Conservation (phyloP, 2,797 vertebrate species). For the Brachyalestes nurse region DNA sequence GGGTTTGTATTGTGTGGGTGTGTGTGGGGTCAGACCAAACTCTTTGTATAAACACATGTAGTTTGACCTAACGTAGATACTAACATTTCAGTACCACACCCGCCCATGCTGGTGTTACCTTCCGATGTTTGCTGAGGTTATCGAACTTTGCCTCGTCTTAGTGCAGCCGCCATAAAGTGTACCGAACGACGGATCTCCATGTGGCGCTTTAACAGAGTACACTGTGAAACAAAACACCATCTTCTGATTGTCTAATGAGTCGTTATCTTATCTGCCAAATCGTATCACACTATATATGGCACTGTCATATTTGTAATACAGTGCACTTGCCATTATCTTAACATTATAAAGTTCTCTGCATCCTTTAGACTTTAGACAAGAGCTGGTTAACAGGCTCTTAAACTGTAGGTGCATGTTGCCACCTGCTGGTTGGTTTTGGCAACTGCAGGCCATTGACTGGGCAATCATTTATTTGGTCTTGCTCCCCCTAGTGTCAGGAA, state of each 20-base stretch:
- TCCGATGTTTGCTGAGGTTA: background rate
- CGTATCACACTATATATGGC: background rate
- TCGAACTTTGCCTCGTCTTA: background rate
- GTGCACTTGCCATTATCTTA: background rate
- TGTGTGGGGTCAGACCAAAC: background rate
- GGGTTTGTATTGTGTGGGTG: too few species aligned
- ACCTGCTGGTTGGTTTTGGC: conserved; percentile 62
- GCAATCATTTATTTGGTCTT: background rate
- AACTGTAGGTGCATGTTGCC: conserved; percentile 53
- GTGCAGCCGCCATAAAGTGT: background rate
- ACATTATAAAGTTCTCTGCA: background rate
- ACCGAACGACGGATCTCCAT: background rate
- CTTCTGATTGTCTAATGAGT: background rate
- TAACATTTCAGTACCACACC: background rate
- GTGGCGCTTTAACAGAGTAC: background rate
- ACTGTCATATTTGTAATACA: background rate
- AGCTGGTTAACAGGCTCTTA: background rate
- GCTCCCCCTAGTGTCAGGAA: background rate
- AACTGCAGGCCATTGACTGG: background rate
- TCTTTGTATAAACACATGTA: too few species aligned
- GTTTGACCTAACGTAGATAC: too few species aligned
- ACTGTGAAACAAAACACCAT: background rate
- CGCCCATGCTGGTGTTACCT: background rate
- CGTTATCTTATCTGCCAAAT: background rate
- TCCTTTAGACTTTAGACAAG: background rate